Conservation (phyloP, 2,888 invertebrate genomes). For the Leucophenga montana region DNA sequence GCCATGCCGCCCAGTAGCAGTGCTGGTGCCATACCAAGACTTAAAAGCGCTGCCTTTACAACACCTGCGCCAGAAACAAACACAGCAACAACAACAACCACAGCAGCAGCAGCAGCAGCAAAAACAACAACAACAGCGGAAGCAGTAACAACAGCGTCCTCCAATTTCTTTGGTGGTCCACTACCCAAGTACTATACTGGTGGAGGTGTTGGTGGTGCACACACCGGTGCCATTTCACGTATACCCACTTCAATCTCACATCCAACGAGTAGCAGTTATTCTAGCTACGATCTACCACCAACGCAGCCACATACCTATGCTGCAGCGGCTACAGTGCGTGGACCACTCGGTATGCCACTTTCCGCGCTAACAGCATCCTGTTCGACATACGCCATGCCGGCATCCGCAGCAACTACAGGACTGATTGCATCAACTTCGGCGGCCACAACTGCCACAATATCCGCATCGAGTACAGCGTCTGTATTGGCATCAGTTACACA, state of each 20-base stretch:
- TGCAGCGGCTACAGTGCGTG: constrained; percentile 60
- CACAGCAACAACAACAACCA: constrained; percentile 17
- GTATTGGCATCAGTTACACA: constrained; percentile 38
- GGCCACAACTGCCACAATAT: constrained; percentile 39
- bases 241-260: constrained; percentile 55
- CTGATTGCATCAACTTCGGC: constrained; percentile 36
- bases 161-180: constrained; percentile 46
- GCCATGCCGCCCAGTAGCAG: constrained; percentile 40
- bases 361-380: constrained; percentile 54
- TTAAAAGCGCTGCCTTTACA: constrained; percentile 45
- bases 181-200: constrained; percentile 53
- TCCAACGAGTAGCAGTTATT: constrained; percentile 36
- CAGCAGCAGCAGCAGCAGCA: constrained; percentile 31
- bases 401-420: constrained; percentile 30
- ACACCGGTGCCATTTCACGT: constrained; percentile 48
- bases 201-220: constrained; percentile 32
- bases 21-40: constrained; percentile 48
- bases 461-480: constrained; percentile 26
- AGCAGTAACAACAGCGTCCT: constrained; percentile 38
- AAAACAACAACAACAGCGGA: constrained; percentile 29
- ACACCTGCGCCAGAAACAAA: constrained; percentile 17
- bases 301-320: constrained; percentile 67
- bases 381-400: constrained; percentile 55
- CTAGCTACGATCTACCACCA: constrained; percentile 63
- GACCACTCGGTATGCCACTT: constrained; percentile 64